Conservation (phyloP, 2,797 vertebrate species). For the Gephyroberyx darwinii region DNA sequence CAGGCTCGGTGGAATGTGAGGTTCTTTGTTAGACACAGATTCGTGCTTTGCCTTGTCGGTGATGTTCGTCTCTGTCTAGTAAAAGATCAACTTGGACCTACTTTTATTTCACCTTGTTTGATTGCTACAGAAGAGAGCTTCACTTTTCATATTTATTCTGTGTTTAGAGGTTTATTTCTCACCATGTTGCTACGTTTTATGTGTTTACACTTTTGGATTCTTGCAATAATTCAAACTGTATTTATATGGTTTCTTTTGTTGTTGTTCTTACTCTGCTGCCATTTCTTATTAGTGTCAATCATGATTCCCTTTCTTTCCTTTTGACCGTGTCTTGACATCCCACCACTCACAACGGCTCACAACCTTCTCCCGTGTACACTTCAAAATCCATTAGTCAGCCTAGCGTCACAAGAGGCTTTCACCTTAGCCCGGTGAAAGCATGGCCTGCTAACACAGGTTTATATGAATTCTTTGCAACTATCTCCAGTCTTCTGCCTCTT, state of each 20-base stretch:
- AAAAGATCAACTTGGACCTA: too few relatives aligned
- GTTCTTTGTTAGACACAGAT: too few relatives aligned
- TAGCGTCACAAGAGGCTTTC: conserved; percentile 60
- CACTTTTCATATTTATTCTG: too few relatives aligned
- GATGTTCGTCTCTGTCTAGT: too few relatives aligned
- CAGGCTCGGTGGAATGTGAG: too few relatives aligned
- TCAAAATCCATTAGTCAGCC: conserved; percentile 72
- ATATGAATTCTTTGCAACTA: conserved; percentile 53
- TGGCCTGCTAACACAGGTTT: conserved; percentile 38
- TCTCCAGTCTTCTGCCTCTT: conserved; percentile 31
- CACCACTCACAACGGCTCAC: conserved; percentile 56
- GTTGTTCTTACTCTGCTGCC: conserved; percentile 39
- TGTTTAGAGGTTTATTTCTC: background rate
- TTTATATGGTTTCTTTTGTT: conserved; percentile 46
- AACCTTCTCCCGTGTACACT: conserved; percentile 61
- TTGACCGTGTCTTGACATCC: conserved; percentile 57
- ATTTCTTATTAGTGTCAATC: conserved; percentile 59
- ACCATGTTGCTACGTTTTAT: background rate
- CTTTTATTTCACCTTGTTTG: too few relatives aligned
- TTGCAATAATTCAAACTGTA: background rate
- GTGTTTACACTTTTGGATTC: background rate
- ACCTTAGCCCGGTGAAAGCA: conserved; percentile 15
- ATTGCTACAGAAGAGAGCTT: too few relatives aligned
- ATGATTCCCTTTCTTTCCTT: conserved; percentile 63
- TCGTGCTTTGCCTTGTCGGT: too few relatives aligned